These are phyloP conservation scores for Drosophila tristis DNA, from an alignment of 1,140 invertebrate species.

Conservation along the genomic window DNA sequence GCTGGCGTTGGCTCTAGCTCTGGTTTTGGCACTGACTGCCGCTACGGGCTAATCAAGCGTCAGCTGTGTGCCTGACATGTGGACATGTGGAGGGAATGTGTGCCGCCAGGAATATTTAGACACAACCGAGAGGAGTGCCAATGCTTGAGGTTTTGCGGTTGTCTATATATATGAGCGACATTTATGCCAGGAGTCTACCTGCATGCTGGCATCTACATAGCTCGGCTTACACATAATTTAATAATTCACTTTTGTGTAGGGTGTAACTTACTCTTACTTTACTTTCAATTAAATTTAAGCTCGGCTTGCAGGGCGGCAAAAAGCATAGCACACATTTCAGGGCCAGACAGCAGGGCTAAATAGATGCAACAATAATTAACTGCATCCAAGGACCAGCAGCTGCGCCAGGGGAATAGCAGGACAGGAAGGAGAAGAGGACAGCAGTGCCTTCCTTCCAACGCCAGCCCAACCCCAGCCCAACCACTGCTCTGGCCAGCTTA, in stretches of 20 bases:
- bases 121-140: conserved; percentile 2
- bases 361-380: conserved; percentile 75
- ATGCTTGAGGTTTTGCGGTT: background rate
- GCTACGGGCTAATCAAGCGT: conserved; percentile 61
- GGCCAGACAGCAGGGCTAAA: conserved; percentile 53
- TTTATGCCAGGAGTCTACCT: too few relatives aligned
- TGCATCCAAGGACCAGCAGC: conserved; percentile 45
- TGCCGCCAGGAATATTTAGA: conserved; percentile 23
- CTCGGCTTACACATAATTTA: background rate
- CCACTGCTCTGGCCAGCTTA: conserved; percentile 54
- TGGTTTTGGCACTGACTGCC: too few relatives aligned
- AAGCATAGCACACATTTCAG: conserved; percentile 45
- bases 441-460: too few relatives aligned
- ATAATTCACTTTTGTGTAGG: background rate
- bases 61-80: conserved; percentile 55
- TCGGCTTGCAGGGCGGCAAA: background rate
- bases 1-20: background rate
- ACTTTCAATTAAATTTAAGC: conserved; percentile 9
- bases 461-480: background rate
- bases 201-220: too few relatives aligned
- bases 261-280: too few relatives aligned
- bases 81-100: conserved; percentile 8
- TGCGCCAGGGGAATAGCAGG: background rate
- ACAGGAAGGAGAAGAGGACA: conserved; percentile 25
- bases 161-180: too few relatives aligned